phyloP scores from a whole-genome alignment of 1,140 invertebrate species.

The Drosophila dunni region DNA sequence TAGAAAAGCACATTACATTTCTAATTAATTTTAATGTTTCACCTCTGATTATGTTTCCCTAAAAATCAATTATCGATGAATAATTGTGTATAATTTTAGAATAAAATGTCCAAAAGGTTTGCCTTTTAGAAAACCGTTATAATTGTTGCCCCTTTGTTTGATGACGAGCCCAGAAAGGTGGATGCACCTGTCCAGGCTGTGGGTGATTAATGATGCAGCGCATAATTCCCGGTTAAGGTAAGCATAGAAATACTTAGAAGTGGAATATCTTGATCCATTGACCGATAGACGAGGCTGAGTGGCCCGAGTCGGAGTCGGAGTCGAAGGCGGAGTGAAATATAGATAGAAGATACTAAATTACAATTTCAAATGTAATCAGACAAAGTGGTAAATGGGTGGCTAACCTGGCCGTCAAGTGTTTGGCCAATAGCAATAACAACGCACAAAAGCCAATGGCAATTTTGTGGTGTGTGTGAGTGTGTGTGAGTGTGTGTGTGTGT shows the following conservation, averaged over 20 bases:
- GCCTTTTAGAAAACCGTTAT: neutral
- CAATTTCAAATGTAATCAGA: conserved; percentile 85
- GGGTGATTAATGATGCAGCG: conserved; percentile 61
- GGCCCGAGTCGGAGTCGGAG: conserved; percentile 23
- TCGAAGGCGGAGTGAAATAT: conserved; percentile 49
- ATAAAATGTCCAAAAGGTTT: too few species aligned
- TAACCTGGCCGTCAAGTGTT: conserved; percentile 36
- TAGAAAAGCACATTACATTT: too few species aligned
- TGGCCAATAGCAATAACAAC: conserved; percentile 30
- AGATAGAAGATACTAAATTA: conserved; percentile 74
- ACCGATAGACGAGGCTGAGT: conserved; percentile 60
- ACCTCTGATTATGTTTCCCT: too few species aligned
- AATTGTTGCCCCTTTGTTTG: neutral
- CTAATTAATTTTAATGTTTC: too few species aligned
- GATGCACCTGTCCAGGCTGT: conserved; percentile 8
- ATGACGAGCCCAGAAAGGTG: neutral
- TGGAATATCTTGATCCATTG: conserved; percentile 77
- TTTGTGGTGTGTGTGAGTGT: conserved; percentile 32
- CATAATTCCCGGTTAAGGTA: conserved; percentile 18
- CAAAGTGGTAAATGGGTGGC: conserved; percentile 82
- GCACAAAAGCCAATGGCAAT: conserved; percentile 15
- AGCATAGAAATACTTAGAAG: conserved; percentile 27
- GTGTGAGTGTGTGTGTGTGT: conserved; percentile 16
- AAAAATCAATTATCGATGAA: too few species aligned
- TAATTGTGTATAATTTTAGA: too few species aligned